These are phyloP conservation scores for Pristionchus fissidentatus DNA, from an alignment of 2,888 invertebrate species.

Conservation along the genomic window DNA sequence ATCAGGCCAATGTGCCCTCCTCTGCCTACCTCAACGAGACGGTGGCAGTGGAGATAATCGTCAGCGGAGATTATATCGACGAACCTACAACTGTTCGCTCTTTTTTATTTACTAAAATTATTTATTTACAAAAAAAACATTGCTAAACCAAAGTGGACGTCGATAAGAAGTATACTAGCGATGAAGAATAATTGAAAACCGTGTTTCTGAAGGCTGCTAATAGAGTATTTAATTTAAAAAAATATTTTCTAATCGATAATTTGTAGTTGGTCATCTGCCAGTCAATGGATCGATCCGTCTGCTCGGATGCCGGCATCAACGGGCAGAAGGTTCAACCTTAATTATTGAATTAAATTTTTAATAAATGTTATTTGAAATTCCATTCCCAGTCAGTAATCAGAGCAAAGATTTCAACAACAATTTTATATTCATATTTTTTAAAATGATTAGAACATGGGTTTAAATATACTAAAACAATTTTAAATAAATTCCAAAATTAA, in stretches of 20 bases:
- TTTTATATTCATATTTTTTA: neutral
- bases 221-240: neutral
- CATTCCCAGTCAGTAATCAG: no score
- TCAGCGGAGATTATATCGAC: constrained; percentile 55
- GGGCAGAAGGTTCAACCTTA: constrained; percentile 53
- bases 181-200: neutral
- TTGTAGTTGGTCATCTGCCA: constrained; percentile 60
- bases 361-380: neutral
- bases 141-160: no score
- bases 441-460: neutral
- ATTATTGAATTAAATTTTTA: neutral
- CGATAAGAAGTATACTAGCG: no score
- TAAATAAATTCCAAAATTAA: neutral
- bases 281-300: constrained; percentile 59
- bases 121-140: no score
- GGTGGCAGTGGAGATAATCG: constrained; percentile 67
- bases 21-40: constrained; percentile 73
- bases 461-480: no score
- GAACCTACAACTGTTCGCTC: constrained; percentile 47
- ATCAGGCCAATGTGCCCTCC: constrained; percentile 69
- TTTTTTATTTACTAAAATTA: neutral
- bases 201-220: neutral
- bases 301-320: constrained; percentile 61
- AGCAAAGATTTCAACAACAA: no score
- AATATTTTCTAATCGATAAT: neutral